Evolutionary conservation across 2,113 vertebrate genomes (phyloP).

Genomic region (Corythornis vintsioides): DNA sequence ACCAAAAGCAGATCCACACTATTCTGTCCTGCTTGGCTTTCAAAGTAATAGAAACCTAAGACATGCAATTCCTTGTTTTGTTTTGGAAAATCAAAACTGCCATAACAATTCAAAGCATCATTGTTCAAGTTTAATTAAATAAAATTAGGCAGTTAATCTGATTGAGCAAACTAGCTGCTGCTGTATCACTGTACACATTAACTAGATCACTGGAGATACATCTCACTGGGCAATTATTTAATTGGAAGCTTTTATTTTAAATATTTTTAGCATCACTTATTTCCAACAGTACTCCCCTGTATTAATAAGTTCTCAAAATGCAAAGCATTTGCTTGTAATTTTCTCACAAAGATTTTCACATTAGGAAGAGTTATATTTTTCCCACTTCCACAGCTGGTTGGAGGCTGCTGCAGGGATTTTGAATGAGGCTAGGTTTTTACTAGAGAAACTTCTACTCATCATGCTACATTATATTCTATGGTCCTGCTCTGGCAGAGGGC

Average conservation of each 20-base stretch:
- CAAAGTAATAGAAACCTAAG: not conserved
- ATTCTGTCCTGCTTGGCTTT: not conserved
- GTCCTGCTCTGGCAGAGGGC: no score
- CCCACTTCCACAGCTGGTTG: not conserved
- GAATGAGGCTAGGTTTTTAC: not conserved
- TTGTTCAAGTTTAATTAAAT: not conserved
- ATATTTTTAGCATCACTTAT: not conserved
- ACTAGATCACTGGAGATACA: not conserved
- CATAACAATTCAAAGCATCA: not conserved
- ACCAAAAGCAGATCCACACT: rapidly evolving
- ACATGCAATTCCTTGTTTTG: not conserved
- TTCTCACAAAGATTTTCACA: not conserved
- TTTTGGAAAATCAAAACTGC: not conserved
- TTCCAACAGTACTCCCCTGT: not conserved
- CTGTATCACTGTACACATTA: not conserved
- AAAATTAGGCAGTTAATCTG: not conserved
- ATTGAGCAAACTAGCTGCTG: not conserved
- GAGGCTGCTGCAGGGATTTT: not conserved
- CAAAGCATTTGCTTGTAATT: not conserved
- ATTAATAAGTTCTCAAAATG: not conserved
- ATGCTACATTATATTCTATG: not conserved
- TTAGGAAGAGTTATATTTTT: not conserved
- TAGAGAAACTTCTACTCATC: not conserved
- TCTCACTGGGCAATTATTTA: not conserved
- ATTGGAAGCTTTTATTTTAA: not conserved